phyloP scores from a whole-genome alignment of 2,113 vertebrate species.

The Gnathonemus echidnorhynchus region DNA sequence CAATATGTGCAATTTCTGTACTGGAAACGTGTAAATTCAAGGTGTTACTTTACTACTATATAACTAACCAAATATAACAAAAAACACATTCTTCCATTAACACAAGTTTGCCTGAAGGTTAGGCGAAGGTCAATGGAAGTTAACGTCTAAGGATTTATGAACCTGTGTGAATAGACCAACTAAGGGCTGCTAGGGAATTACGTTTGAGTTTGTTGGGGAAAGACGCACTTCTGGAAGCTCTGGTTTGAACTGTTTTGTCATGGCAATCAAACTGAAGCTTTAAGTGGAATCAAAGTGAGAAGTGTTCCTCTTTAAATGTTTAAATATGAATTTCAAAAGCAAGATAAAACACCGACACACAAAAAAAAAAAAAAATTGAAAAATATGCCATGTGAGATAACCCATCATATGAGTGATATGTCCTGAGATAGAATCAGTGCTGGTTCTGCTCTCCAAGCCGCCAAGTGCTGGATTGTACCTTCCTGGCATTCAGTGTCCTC shows the following conservation, averaged over 20 bases:
- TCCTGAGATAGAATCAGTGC: background rate
- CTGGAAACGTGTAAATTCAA: background rate
- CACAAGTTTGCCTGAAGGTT: background rate
- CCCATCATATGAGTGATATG: background rate
- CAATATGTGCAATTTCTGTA: background rate
- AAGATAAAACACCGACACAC: background rate
- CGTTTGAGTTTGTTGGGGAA: background rate
- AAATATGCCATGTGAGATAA: background rate
- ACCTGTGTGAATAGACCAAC: background rate
- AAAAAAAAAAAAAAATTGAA: background rate
- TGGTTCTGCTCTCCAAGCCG: background rate
- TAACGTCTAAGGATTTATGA: background rate
- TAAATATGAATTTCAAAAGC: background rate
- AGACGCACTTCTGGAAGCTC: background rate
- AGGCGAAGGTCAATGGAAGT: background rate
- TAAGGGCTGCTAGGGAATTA: background rate
- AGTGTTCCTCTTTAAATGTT: background rate
- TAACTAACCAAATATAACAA: background rate
- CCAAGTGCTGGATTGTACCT: slow-evolving; percentile 54
- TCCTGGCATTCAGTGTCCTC: slow-evolving; percentile 89
- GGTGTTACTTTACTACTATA: background rate
- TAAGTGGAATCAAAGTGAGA: background rate
- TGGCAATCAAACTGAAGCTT: slow-evolving; percentile 2
- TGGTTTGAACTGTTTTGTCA: background rate
- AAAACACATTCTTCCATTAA: background rate